Conservation (phyloP, 2,113 vertebrate species). For the Oryzias celebensis region DNA sequence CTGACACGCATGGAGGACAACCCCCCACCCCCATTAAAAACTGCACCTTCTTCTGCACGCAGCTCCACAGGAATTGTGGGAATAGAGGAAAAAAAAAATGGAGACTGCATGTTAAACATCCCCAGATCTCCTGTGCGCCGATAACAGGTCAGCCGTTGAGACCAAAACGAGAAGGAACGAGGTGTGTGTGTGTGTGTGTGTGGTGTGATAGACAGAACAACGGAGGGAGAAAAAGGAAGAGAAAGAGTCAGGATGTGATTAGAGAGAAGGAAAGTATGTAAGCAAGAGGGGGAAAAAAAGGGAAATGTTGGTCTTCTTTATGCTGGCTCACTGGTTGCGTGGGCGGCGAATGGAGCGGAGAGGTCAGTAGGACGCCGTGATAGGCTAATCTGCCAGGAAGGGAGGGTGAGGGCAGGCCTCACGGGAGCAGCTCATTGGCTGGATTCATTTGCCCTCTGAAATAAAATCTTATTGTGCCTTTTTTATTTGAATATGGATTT, state of each 20-base stretch:
- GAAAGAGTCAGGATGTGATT: conserved; percentile 58
- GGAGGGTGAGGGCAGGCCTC: conserved; percentile 63
- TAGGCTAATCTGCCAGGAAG: conserved; percentile 74
- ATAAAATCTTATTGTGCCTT: conserved; percentile 61
- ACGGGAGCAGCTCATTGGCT: conserved; percentile 70
- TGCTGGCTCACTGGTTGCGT: conserved; percentile 68
- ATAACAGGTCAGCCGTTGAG: conserved; percentile 71
- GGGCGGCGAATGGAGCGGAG: conserved; percentile 67
- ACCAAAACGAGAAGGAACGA: conserved; percentile 37
- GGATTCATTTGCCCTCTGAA: conserved; percentile 62
- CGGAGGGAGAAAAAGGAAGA: conserved; percentile 26
- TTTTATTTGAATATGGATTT: conserved; percentile 23
- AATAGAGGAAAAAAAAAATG: conserved; percentile 10
- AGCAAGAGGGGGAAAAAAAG: conserved; percentile 29
- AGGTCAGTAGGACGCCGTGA: conserved; percentile 70
- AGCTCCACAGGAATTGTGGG: not conserved
- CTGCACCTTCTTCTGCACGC: too few relatives aligned
- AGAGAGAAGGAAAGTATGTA: conserved; percentile 52
- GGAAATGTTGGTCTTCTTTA: conserved; percentile 55
- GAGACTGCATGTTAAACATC: conserved; percentile 57
- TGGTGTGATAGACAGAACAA: conserved; percentile 12
- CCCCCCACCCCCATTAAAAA: too few relatives aligned
- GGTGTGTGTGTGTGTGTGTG: conserved; percentile 24
- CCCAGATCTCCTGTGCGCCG: conserved; percentile 67
- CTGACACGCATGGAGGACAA: too few relatives aligned